Conservation (phyloP, 2,797 vertebrate genomes). For the Sphenodon punctatus region DNA sequence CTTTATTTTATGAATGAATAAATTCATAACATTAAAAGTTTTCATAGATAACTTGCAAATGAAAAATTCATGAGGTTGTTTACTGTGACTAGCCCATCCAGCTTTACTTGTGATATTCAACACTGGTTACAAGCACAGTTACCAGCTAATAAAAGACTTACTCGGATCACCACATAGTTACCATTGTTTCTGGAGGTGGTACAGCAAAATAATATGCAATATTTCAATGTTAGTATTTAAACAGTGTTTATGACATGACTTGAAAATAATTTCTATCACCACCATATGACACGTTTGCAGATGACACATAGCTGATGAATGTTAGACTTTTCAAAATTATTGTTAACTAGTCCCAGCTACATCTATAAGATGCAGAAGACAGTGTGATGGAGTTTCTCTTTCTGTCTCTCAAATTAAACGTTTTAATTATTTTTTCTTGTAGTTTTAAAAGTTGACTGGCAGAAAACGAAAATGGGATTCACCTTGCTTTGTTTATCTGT, state of each 20-base stretch:
- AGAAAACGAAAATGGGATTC: not conserved
- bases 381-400: constrained; percentile 16
- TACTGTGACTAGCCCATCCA: constrained; percentile 18
- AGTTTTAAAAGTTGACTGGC: constrained; percentile 46
- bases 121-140: constrained; percentile 26
- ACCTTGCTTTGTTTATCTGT: not conserved
- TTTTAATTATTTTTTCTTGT: constrained; percentile 54
- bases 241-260: constrained; percentile 56
- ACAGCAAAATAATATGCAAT: constrained; percentile 54
- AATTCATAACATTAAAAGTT: not conserved
- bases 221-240: constrained; percentile 68
- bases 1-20: not conserved
- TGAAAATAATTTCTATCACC: constrained; percentile 55
- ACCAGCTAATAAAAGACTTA: constrained; percentile 52
- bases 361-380: not conserved
- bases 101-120: constrained; percentile 5
- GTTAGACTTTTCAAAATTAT: constrained; percentile 13
- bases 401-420: too few species aligned
- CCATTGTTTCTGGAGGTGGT: constrained; percentile 30
- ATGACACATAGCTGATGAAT: constrained; percentile 48
- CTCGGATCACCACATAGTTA: constrained; percentile 53
- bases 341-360: constrained; percentile 48
- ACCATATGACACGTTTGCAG: constrained; percentile 25
- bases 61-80: constrained; percentile 25
- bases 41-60: not conserved